Evolutionary conservation across 2,888 invertebrate species (phyloP).

Genomic region (Macaria liturata): DNA sequence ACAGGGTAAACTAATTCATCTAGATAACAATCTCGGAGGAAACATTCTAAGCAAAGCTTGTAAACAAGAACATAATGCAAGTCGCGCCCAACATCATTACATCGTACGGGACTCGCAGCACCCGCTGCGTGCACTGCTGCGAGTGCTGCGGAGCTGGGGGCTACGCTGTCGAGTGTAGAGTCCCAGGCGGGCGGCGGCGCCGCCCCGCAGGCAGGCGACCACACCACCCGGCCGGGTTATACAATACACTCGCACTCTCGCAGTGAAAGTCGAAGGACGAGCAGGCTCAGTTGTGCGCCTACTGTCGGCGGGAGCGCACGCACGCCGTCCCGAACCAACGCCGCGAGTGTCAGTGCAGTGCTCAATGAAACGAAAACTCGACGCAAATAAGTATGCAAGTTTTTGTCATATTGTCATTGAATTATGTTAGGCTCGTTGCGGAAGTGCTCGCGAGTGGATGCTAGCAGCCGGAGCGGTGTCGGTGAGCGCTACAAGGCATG

Average conservation of each 20-base stretch:
- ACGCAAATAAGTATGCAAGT: conserved; percentile 74
- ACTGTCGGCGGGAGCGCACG: conserved; percentile 42
- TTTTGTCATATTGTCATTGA: conserved; percentile 49
- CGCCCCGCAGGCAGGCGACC: conserved; percentile 12
- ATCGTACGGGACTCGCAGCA: not conserved
- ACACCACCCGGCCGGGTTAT: conserved; percentile 40
- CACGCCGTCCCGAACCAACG: conserved; percentile 7
- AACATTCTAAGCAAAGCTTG: conserved; percentile 46
- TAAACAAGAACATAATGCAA: conserved; percentile 44
- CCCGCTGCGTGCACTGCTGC: conserved; percentile 13
- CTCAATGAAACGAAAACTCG: conserved; percentile 39
- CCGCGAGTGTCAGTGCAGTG: conserved; percentile 35
- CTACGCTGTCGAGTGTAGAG: conserved; percentile 15
- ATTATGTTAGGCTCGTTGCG: conserved; percentile 45
- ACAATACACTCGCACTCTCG: conserved; percentile 43
- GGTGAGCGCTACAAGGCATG: conserved; percentile 36
- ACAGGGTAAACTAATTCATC: conserved; percentile 44
- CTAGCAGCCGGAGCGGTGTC: conserved; percentile 27
- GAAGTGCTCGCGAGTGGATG: conserved; percentile 42
- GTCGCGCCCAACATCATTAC: conserved; percentile 35
- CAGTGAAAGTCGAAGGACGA: conserved; percentile 79
- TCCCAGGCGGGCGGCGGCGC: conserved; percentile 23
- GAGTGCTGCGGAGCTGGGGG: conserved; percentile 20
- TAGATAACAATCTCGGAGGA: conserved; percentile 47
- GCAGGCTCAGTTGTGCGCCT: conserved; percentile 56